phyloP scores from a whole-genome alignment of 2,113 vertebrate species.

The Ictidomys tridecemlineatus region DNA sequence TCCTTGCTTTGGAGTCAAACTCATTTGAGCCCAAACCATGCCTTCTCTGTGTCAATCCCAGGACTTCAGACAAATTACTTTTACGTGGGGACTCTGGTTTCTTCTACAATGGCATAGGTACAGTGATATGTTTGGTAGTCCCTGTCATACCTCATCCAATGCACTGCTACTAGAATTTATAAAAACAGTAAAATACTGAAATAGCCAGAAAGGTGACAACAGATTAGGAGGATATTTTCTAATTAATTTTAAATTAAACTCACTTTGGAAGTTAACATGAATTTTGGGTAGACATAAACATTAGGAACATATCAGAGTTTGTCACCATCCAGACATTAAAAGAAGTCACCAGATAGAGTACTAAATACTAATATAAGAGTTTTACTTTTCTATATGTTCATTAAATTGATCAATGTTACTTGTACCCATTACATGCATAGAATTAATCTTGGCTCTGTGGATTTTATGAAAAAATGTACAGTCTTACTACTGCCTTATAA shows the following conservation, averaged over 20 bases:
- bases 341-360: not conserved
- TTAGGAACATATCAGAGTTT: not conserved
- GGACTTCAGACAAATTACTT: not conserved
- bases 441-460: not conserved
- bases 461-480: not conserved
- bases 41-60: not conserved
- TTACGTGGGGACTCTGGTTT: not conserved
- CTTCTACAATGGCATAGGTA: not conserved
- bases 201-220: not conserved
- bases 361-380: not conserved
- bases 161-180: not conserved
- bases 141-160: not conserved
- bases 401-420: not conserved
- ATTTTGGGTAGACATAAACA: not conserved
- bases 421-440: not conserved
- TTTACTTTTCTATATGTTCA: not conserved
- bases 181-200: not conserved
- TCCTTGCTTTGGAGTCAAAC: not conserved
- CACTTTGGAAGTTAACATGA: not conserved
- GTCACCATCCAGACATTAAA: not conserved
- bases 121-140: not conserved
- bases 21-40: not conserved
- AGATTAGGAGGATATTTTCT: not conserved
- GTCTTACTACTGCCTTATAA: not conserved
- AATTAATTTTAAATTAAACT: not conserved